These are phyloP conservation scores for Apoderus coryli DNA, from an alignment of 2,888 invertebrate genomes.

Conservation along the genomic window DNA sequence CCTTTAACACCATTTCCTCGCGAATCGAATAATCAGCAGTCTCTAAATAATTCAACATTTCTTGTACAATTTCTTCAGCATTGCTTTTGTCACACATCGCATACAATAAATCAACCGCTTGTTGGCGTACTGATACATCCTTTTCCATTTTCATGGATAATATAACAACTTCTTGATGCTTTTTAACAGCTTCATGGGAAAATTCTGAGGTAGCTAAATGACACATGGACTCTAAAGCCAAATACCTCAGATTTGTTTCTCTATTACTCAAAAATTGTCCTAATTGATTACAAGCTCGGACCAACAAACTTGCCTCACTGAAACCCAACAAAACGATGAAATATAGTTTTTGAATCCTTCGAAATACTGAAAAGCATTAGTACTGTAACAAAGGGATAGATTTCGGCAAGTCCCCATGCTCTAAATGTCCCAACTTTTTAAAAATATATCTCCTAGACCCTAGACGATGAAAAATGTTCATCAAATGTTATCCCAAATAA, in stretches of 20 bases:
- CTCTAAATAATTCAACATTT: conserved; percentile 98
- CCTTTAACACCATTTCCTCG: conserved; percentile 99
- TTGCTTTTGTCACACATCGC: conserved; percentile 99
- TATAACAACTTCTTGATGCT: conserved; percentile 98
- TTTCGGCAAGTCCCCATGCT: no score
- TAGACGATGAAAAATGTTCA: no score
- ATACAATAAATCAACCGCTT: conserved; percentile 95
- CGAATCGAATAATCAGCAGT: conserved; percentile 99
- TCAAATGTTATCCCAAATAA: no score
- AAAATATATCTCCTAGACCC: no score
- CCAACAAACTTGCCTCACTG: conserved; percentile 89
- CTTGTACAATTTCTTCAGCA: conserved; percentile 98
- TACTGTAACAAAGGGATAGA: no score
- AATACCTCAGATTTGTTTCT: conserved; percentile 94
- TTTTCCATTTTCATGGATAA: conserved; percentile 98
- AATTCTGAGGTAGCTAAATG: conserved; percentile 97
- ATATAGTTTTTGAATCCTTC: no score
- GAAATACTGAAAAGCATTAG: no score
- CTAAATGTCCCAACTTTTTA: no score
- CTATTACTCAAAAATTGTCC: conserved; percentile 95
- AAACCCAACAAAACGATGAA: no score
- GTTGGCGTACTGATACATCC: conserved; percentile 94
- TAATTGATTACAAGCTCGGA: conserved; percentile 95
- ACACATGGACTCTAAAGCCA: conserved; percentile 99
- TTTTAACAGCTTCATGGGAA: conserved; percentile 98